Percentiles rank a stretch among this genome's conserved stretches.
Evolutionary conservation across 2,888 invertebrate genomes (phyloP).

Genomic region (Polymixis lichenea): DNA sequence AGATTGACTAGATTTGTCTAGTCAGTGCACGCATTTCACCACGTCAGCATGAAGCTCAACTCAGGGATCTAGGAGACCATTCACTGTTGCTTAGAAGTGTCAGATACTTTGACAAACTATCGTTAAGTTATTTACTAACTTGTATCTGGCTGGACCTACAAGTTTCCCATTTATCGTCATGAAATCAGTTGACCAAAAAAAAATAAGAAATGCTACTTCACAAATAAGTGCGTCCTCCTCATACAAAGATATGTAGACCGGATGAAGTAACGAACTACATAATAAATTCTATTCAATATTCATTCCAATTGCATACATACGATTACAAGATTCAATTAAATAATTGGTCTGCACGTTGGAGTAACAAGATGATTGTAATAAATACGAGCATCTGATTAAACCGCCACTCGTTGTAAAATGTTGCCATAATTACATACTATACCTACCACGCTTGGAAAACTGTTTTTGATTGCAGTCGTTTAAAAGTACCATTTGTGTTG

Average conservation of each 20-base stretch:
- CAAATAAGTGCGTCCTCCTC: background rate
- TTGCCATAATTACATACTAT: background rate
- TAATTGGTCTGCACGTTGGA: constrained; percentile 13
- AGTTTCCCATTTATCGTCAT: background rate
- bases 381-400: background rate
- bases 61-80: background rate
- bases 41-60: too few relatives aligned
- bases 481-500: too few relatives aligned
- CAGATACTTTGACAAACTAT: background rate
- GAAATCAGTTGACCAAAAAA: background rate
- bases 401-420: background rate
- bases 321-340: constrained; percentile 28
- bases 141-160: too few relatives aligned
- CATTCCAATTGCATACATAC: constrained; percentile 33
- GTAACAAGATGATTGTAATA: background rate
- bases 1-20: too few relatives aligned
- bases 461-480: background rate
- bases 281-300: constrained; percentile 20
- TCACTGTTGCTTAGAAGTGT: background rate
- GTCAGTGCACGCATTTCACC: too few relatives aligned
- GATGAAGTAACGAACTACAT: constrained; percentile 33
- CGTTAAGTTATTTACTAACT: background rate
- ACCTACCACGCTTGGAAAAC: background rate
- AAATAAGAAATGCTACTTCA: background rate
- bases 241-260: constrained; percentile 7